Evolutionary conservation across 2,888 invertebrate genomes (phyloP), one percentile per base, ranked within the genome.

Genomic region (Xylota segnis): DNA sequence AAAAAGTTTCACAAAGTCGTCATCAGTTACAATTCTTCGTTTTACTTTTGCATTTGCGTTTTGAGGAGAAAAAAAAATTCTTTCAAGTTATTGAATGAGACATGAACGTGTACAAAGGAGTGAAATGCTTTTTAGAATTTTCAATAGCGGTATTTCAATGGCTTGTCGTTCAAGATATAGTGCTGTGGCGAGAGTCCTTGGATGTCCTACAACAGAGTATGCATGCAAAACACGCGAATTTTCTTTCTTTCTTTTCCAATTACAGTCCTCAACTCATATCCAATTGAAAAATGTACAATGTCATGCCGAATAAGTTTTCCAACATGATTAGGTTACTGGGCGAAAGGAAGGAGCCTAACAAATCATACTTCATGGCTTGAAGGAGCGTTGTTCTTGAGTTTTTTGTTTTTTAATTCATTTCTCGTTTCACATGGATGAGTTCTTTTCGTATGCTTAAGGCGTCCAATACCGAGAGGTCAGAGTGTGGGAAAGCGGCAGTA

Each of bases 1-100:
- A 23, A 12, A 50, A 50, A 50, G 50, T 50, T 50, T 50, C 23
- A 23, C 18, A 18, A 10, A 50, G 10, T 50, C 18, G 50, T 50
- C 16, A 0, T 16, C 16, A 3, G 7, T 16, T 45, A 6, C 14
- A 43, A 47, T 7, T 18, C 18, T 47, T 16, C 18, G 16, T 45
- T 9, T 18, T 0, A 18, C 9, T 47, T 18, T 3, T 18, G 2
- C 18, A n/a, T 40, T 3, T 4, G 12, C 0, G 23, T 3, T 18
- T 50, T 12, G 9, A 7, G 12, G 10, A 16, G 5, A 9, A 50
- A 12, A 16, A 12, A 9, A 50, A 12, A 50, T 23, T 23, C 16
- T 47, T 47, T 47, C 18, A 47, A 47, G 18, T 47, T 10, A 10
- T 50, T 50, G 23, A 50, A 50, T 10, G 23, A 14, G 12, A 47